phyloP scores from a whole-genome alignment of 2,113 vertebrate genomes.

The Chiloscyllium plagiosum region DNA sequence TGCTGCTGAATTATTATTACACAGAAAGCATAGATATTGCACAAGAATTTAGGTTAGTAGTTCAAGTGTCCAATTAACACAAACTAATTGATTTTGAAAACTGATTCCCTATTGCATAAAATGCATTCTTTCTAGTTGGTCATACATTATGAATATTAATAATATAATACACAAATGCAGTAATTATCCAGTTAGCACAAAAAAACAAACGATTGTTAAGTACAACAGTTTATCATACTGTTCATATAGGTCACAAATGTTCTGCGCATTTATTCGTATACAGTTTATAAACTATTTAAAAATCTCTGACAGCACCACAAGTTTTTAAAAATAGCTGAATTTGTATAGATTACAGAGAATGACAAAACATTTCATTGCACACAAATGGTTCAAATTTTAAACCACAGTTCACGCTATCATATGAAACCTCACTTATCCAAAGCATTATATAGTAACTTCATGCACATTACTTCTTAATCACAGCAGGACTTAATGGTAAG shows the following conservation, averaged over 20 bases:
- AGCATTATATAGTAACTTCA: background rate
- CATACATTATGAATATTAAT: background rate
- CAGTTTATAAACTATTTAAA: background rate
- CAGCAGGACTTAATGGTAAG: too few relatives aligned
- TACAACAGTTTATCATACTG: background rate
- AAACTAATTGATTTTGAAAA: constrained; percentile 19
- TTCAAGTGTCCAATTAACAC: constrained; percentile 32
- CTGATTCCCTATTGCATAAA: background rate
- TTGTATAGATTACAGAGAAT: background rate
- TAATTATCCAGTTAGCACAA: background rate
- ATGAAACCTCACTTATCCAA: background rate
- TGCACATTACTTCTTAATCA: background rate
- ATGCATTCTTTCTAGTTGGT: background rate
- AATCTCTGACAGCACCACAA: background rate
- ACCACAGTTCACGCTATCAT: background rate
- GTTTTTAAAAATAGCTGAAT: background rate
- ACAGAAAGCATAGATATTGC: background rate
- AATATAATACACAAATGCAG: background rate
- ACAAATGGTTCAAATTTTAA: background rate
- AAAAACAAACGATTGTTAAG: background rate
- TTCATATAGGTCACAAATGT: background rate
- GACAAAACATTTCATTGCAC: background rate
- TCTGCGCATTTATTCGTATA: background rate
- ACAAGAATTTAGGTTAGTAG: background rate
- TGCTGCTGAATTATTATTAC: background rate